A percentile compares a stretch with the other conserved stretches of the same genome.
These are phyloP conservation scores for Eira barbara DNA, from an alignment of 2,113 vertebrate species.

Conservation along the genomic window DNA sequence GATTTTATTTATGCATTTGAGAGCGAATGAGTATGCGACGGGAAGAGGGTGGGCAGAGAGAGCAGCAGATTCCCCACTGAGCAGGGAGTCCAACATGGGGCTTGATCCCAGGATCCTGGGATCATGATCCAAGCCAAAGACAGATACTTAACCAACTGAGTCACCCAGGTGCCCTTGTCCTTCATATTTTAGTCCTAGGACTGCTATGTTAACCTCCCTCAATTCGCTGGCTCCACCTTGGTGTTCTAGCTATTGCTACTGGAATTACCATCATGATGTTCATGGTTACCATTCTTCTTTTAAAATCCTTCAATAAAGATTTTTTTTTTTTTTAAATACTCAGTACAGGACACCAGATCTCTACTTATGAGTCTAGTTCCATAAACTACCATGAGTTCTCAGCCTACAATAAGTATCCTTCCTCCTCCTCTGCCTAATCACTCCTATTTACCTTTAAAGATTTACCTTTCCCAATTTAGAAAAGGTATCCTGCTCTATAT, in stretches of 20 bases:
- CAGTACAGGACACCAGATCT: neutral
- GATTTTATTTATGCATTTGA: neutral
- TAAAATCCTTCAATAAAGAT: neutral
- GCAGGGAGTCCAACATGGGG: neutral
- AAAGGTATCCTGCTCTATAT: neutral
- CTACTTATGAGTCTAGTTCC: neutral
- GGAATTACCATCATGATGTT: neutral
- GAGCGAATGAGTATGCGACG: neutral
- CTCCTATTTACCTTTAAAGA: neutral
- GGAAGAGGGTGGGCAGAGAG: neutral
- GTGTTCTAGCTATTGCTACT: neutral
- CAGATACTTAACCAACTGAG: neutral
- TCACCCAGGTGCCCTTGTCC: neutral
- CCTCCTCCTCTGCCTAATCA: neutral
- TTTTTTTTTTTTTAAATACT: neutral
- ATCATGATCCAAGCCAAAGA: neutral
- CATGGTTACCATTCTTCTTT: neutral
- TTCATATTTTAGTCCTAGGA: neutral
- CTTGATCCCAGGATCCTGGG: neutral
- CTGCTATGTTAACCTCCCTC: neutral
- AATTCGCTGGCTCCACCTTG: neutral
- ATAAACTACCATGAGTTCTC: neutral
- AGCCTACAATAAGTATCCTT: neutral
- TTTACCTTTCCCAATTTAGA: neutral
- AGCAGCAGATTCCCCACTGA: neutral